Evolutionary conservation across 1,140 invertebrate species (phyloP).

Genomic region (Panagrolaimus sp.): DNA sequence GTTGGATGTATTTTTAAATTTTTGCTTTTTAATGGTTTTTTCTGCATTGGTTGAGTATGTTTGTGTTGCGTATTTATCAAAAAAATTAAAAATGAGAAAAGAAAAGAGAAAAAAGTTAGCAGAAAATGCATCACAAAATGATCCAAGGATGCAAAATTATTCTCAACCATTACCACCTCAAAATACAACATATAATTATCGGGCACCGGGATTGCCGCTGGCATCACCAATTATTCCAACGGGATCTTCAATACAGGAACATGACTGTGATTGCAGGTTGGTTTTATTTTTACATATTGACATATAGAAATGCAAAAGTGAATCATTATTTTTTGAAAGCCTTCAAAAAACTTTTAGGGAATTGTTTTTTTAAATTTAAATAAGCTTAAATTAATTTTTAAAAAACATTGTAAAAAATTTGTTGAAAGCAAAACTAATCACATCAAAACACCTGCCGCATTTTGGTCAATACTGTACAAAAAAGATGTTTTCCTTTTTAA

Average conservation of each 20-base stretch:
- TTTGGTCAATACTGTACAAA: too few relatives aligned
- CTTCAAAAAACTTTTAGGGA: not conserved
- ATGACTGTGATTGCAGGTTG: constrained; percentile 16
- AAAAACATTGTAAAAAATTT: not conserved
- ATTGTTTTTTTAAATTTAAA: not conserved
- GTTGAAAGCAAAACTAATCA: not conserved
- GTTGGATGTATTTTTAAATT: constrained; percentile 49
- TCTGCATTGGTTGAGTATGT: constrained; percentile 54
- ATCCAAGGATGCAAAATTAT: constrained; percentile 1
- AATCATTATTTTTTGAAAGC: not conserved
- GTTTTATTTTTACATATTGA: too few relatives aligned
- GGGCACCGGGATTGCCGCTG: not conserved
- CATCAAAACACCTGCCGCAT: too few relatives aligned
- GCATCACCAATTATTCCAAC: not conserved
- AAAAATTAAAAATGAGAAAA: constrained; percentile 29
- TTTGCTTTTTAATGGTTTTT: constrained; percentile 57
- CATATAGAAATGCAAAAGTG: too few relatives aligned
- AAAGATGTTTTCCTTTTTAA: too few relatives aligned
- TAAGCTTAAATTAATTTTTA: not conserved
- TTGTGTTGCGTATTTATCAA: constrained; percentile 43
- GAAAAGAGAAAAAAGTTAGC: constrained; percentile 37
- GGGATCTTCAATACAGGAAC: not conserved
- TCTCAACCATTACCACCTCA: not conserved
- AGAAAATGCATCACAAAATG: not conserved
- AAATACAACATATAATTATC: constrained; percentile 8